Evolutionary conservation across 2,113 vertebrate species (phyloP).

Genomic region (Polypterus senegalus): DNA sequence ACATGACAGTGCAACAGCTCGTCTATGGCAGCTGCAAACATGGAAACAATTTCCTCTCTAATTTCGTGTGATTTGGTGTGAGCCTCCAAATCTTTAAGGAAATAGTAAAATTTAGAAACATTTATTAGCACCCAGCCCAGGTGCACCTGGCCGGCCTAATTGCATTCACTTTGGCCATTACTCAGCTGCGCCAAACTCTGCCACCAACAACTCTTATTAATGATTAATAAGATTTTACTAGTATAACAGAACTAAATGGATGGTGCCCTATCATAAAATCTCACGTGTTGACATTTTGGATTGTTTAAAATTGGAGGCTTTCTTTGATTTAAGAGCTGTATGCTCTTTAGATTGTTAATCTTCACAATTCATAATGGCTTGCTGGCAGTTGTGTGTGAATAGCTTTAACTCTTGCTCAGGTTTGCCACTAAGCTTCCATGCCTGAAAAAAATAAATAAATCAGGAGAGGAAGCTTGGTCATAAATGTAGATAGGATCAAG

Average conservation of each 20-base stretch:
- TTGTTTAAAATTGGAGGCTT: slow-evolving; percentile 49
- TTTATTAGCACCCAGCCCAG: slow-evolving; percentile 70
- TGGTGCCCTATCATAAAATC: slow-evolving; percentile 61
- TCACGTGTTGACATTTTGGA: slow-evolving; percentile 61
- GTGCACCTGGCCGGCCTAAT: slow-evolving; percentile 94
- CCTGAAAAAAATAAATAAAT: slow-evolving; percentile 4
- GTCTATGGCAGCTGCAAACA: slow-evolving; percentile 46
- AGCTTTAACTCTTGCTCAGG: slow-evolving; percentile 26
- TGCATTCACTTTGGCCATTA: slow-evolving; percentile 65
- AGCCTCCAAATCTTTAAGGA: slow-evolving; percentile 67
- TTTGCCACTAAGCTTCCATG: slow-evolving; percentile 13
- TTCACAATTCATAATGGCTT: slow-evolving; percentile 27
- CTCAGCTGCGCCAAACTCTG: slow-evolving; percentile 57
- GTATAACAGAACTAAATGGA: slow-evolving; percentile 65
- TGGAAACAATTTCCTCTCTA: slow-evolving; percentile 58
- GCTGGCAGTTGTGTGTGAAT: slow-evolving; percentile 5
- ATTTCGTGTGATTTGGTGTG: slow-evolving; percentile 66
- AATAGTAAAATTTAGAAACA: slow-evolving; percentile 89
- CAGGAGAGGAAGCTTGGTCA: neutral
- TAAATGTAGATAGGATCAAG: neutral
- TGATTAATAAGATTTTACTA: slow-evolving; percentile 67
- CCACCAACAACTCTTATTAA: slow-evolving; percentile 66
- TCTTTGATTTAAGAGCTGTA: slow-evolving; percentile 48
- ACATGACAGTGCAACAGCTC: slow-evolving; percentile 3
- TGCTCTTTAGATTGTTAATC: slow-evolving; percentile 50